Evolutionary conservation across 2,797 vertebrate species (phyloP), one percentile per base, ranked within the genome.

Genomic region (Paguma larvata): DNA sequence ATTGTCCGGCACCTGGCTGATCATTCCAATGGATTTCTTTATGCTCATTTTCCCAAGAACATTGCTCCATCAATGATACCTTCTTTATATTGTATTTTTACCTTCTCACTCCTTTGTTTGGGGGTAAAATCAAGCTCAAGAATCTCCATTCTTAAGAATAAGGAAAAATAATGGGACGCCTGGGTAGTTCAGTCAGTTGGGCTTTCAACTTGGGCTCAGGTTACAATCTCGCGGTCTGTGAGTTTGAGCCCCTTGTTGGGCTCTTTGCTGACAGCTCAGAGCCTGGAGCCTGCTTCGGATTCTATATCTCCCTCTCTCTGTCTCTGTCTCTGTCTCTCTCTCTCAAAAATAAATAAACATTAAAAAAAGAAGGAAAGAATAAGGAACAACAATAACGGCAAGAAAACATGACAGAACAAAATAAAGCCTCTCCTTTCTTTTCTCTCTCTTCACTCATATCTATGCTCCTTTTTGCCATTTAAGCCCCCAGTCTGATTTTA

Each of bases 191-290:
- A 59, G 21, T 59, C 56, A 9, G 21, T 23, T 59, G 56, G 23
- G 8, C 21, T 9, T 59, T 7, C 1, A 21, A 59, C 21, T 23
- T 59, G 19, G 23, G 56, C 56, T 59, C 56, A 59, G 56, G 19
- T 23, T 7, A 59, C 23, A 19, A 59, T 59, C 56, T 59, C 8
- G 48, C 3, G 8, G 56, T 59, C 21, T 59, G 56, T 59, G 21
- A 59, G 56, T 59, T 59, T 2, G 1, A 59, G 21, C 21, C 56
- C 56, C 7, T 0, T 1, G 2, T 23, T 0, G 2, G 21, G 21
- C 56, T 59, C 56, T 59, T 19, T 23, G 56, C 56, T 59, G 56
- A 59, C 56, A 59, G 56, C 21, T 59, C 56, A 59, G 51, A 59
- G 56, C 8, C 56, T 59, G 56, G 19, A 59, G 56, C 56, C 21